Evolutionary conservation across 1,140 invertebrate genomes (phyloP).

Genomic region (Mizuhopecten yessoensis): DNA sequence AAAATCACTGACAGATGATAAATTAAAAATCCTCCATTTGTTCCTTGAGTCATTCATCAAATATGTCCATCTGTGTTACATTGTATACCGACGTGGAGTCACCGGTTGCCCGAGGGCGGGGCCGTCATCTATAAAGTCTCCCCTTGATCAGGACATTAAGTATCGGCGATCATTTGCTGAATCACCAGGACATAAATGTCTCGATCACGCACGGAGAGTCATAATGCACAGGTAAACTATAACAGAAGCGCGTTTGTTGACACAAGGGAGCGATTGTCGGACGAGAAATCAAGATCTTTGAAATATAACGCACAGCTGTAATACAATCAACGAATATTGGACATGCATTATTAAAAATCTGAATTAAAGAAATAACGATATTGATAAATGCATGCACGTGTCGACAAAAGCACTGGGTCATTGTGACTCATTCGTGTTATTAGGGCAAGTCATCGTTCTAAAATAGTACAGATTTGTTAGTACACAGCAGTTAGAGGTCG

Average conservation of each 20-base stretch:
- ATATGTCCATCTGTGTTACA: background rate
- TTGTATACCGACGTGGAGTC: background rate
- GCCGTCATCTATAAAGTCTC: background rate
- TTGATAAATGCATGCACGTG: background rate
- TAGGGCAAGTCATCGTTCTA: no score
- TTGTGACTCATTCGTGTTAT: background rate
- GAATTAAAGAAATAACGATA: background rate
- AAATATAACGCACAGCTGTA: background rate
- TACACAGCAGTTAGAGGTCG: no score
- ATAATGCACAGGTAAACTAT: background rate
- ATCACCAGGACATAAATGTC: background rate
- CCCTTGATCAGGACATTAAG: background rate
- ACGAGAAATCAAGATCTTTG: background rate
- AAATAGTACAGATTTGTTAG: no score
- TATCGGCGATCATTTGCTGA: background rate
- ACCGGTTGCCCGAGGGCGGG: no score
- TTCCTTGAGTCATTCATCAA: background rate
- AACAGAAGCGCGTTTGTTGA: background rate
- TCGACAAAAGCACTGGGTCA: background rate
- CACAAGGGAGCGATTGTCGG: background rate
- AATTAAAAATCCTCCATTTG: background rate
- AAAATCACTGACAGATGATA: no score
- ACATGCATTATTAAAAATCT: background rate
- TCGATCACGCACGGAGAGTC: background rate
- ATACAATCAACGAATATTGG: background rate